These are phyloP conservation scores for Anarrhichthys ocellatus DNA, from an alignment of 2,113 vertebrate species.

Conservation along the genomic window DNA sequence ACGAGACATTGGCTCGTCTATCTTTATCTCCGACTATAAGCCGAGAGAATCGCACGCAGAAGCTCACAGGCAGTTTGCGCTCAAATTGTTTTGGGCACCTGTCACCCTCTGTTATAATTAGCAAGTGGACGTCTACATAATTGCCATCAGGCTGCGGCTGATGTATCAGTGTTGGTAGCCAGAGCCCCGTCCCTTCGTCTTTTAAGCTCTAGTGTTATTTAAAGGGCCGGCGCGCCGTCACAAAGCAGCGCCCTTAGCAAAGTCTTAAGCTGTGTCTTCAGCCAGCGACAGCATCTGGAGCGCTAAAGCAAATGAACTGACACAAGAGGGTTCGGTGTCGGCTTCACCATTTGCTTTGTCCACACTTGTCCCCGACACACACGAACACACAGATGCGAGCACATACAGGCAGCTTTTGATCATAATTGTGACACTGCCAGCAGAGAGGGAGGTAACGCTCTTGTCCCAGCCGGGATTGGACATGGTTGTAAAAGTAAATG, in stretches of 20 bases:
- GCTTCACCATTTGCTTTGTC: slow-evolving; percentile 70
- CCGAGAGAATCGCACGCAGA: slow-evolving; percentile 58
- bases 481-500: slow-evolving; percentile 71
- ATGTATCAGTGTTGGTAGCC: slow-evolving; percentile 64
- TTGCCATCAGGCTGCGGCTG: slow-evolving; percentile 74
- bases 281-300: slow-evolving; percentile 64
- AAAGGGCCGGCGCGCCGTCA: slow-evolving; percentile 61
- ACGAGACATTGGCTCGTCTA: slow-evolving; percentile 61
- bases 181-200: slow-evolving; percentile 47
- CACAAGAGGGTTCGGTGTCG: slow-evolving; percentile 61
- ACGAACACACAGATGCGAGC: slow-evolving; percentile 1
- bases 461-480: slow-evolving; percentile 60
- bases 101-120: slow-evolving; percentile 83
- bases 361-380: slow-evolving; percentile 57
- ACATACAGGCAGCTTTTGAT: slow-evolving; percentile 63
- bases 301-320: slow-evolving; percentile 67
- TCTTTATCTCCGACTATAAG: slow-evolving; percentile 73
- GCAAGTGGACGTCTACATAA: slow-evolving; percentile 79
- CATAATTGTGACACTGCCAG: slow-evolving; percentile 64
- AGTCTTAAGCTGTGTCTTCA: slow-evolving; percentile 63
- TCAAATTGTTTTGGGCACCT: slow-evolving; percentile 80
- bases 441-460: slow-evolving; percentile 63
- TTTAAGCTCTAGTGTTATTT: slow-evolving; percentile 66
- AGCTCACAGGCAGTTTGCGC: slow-evolving; percentile 72
- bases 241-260: slow-evolving; percentile 60